phyloP scores from a whole-genome alignment of 2,797 vertebrate species.

The Thripadectes ignobilis region DNA sequence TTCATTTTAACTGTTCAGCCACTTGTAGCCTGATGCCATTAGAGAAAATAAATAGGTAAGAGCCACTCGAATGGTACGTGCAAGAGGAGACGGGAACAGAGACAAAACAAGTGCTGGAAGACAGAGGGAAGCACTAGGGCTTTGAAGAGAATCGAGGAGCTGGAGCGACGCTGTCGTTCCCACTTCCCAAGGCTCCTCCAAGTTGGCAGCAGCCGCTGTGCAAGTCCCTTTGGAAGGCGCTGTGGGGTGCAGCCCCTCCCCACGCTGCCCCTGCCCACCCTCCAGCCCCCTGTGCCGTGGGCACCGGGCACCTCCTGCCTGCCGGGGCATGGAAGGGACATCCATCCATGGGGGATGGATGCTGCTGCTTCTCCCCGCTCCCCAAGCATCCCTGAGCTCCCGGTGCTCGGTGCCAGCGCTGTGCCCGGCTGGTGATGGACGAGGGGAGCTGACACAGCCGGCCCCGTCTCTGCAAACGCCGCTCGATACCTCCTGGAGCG shows the following conservation, averaged over 20 bases:
- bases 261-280: not conserved
- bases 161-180: not conserved
- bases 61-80: constrained; percentile 42
- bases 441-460: not conserved
- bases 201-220: not conserved
- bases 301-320: fast-evolving
- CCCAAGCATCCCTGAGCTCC: not conserved
- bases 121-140: not conserved
- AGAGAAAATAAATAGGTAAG: constrained; percentile 54
- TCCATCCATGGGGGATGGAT: not conserved
- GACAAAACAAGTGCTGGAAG: constrained; percentile 19
- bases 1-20: constrained; percentile 51
- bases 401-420: not conserved
- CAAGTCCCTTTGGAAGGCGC: not conserved
- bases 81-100: not conserved
- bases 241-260: fast-evolving
- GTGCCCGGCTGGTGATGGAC: not conserved
- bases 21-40: constrained; percentile 56
- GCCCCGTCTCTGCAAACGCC: not conserved
- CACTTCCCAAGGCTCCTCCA: fast-evolving
- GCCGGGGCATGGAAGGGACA: fast-evolving
- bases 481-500: constrained; percentile 7
- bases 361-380: not conserved
- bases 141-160: not conserved
- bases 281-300: not conserved